phyloP scores from a whole-genome alignment of 2,797 vertebrate genomes.

The Taeniopygia guttata region DNA sequence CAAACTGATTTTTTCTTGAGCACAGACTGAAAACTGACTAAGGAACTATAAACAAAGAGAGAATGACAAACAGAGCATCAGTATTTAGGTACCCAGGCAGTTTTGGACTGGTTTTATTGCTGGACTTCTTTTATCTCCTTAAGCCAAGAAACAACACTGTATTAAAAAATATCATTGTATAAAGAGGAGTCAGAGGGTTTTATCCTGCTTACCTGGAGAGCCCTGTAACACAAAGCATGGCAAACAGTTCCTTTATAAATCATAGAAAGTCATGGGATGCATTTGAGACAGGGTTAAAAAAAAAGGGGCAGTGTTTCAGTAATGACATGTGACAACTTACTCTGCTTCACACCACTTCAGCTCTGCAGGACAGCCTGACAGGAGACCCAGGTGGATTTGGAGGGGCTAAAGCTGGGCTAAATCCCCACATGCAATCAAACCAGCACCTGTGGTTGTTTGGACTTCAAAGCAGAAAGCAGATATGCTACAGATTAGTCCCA shows the following conservation, averaged over 20 bases:
- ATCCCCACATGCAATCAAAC: not conserved
- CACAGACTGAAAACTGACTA: not conserved
- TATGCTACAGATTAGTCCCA: not conserved
- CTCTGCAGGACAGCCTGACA: not conserved
- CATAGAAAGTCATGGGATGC: not conserved
- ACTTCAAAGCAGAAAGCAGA: not conserved
- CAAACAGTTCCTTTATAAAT: not conserved
- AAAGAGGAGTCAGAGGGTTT: not conserved
- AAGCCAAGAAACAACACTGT: not conserved
- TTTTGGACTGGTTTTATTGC: not conserved
- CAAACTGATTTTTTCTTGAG: conserved; percentile 30
- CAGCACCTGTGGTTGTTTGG: not conserved
- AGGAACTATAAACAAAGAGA: not conserved
- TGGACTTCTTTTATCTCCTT: not conserved
- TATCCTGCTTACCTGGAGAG: not conserved
- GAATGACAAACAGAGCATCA: conserved; percentile 1
- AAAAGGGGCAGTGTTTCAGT: not conserved
- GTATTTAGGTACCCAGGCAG: not conserved
- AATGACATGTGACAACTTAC: not conserved
- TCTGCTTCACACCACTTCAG: not conserved
- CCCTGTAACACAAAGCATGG: not conserved
- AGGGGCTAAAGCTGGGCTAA: not conserved
- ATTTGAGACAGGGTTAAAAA: not conserved
- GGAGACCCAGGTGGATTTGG: accelerated
- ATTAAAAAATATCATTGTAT: not conserved